Percentiles rank a stretch among this genome's conserved stretches.
phyloP scores from a whole-genome alignment of 2,797 vertebrate genomes.

The Adrianichthys oophorus region DNA sequence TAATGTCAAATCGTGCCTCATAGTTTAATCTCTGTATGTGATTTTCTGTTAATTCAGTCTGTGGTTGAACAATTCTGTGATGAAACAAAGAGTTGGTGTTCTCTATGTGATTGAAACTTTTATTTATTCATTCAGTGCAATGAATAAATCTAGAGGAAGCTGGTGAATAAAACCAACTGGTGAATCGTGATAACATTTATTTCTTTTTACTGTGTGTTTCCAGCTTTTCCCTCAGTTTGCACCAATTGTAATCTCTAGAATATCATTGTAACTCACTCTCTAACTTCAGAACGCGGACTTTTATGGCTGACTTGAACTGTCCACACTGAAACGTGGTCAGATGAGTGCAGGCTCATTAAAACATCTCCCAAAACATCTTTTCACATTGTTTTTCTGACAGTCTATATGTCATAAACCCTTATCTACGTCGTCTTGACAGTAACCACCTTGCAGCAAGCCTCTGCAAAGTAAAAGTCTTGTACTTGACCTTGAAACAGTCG shows the following conservation, averaged over 20 bases:
- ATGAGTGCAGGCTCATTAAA: no score
- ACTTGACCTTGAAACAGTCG: no score
- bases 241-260: slow-evolving; percentile 44
- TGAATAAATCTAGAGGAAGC: no score
- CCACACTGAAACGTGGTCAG: neutral
- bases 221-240: slow-evolving; percentile 18
- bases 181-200: slow-evolving; percentile 8
- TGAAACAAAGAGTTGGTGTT: slow-evolving; percentile 2
- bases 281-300: slow-evolving; percentile 46
- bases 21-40: neutral
- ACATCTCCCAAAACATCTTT: no score
- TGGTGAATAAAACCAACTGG: slow-evolving; percentile 17
- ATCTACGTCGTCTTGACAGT: no score
- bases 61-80: neutral
- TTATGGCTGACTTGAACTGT: slow-evolving; percentile 20
- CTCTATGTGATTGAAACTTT: slow-evolving; percentile 1
- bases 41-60: neutral
- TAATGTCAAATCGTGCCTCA: slow-evolving; percentile 1
- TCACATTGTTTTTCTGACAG: no score
- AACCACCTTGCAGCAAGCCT: no score
- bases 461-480: no score
- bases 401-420: no score
- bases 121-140: no score
- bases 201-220: neutral
- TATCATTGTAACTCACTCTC: slow-evolving; percentile 47